Base-by-base conservation (phyloP, 2,797 vertebrate species). In the Argentina silus region DNA sequence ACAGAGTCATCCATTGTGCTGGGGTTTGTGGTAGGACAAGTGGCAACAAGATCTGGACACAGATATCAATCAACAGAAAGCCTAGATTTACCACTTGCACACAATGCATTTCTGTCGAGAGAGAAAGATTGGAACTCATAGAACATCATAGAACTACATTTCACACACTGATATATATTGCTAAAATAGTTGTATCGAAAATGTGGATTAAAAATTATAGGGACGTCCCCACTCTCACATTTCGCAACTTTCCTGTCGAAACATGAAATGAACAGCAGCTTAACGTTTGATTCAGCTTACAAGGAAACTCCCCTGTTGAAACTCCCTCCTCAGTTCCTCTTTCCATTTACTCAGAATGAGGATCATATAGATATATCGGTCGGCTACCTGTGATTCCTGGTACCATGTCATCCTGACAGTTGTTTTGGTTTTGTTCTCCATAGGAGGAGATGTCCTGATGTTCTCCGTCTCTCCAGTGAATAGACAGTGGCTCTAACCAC, bases 1-100 rank as follows among this genome's bases (percentile, higher is more conserved):
- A 44, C 59, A 69, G 66, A 75, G 48, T 23, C 48, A 64, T 63
- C 60, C 73, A 64, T 75, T 75, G 36, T 64, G 67, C 59, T 43
- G 48, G 15, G 48, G 48, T 62, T 43, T 7, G 60, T 4, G 48
- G 51, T 27, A 63, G 48, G 12, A 53, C 73, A 64, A 69, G 73
- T 45, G 66, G 47, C 47, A 56, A 75, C 73, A 69, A 61, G 67
- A 74, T 55, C 57, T 47, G 59, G 19, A 43, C 65, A 51, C n/a
- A 74, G 73, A 69, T 53, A 63, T 56, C 42, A n/a, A 23, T 53
- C 73, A n/a, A 45, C 12, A 5, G 42, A 61, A 74, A 74, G 12
- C 12, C 60, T 27, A 53, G 19, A 12, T 65, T 9, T 21, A 21
- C n/a, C 23, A 17, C 43, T 36, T 36, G 47, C 59, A 15, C 44